These are phyloP conservation scores for Drosophila histrio DNA, from an alignment of 2,888 invertebrate genomes.

Conservation along the genomic window DNA sequence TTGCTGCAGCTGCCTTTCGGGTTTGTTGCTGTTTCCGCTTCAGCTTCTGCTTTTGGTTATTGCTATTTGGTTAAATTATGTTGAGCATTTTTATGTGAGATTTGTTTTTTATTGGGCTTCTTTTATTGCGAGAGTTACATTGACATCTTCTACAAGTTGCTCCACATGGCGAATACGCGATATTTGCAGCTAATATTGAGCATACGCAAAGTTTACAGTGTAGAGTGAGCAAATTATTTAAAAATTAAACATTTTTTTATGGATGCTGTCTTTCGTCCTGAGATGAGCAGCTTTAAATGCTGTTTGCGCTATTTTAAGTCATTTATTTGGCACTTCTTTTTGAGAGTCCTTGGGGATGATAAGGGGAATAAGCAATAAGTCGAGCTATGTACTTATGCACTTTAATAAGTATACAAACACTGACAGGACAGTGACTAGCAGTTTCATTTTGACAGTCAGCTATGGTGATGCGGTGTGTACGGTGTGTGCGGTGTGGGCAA, in stretches of 20 bases:
- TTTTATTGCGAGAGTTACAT: slow-evolving; percentile 44
- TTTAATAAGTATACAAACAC: slow-evolving; percentile 6
- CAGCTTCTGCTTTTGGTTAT: slow-evolving; percentile 46
- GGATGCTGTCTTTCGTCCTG: neutral
- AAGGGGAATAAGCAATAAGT: slow-evolving; percentile 13
- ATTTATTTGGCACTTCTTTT: neutral
- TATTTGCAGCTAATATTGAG: neutral
- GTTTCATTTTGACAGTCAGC: slow-evolving; percentile 1
- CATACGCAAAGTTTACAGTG: neutral
- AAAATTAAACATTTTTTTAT: neutral
- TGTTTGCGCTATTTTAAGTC: neutral
- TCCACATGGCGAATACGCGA: neutral
- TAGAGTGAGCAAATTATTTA: neutral
- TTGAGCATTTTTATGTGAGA: slow-evolving; percentile 75
- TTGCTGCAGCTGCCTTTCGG: slow-evolving; percentile 20
- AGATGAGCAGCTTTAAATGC: neutral
- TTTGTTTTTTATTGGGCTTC: slow-evolving; percentile 69
- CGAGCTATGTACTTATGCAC: slow-evolving; percentile 1
- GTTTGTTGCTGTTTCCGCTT: neutral
- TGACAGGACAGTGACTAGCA: slow-evolving; percentile 18
- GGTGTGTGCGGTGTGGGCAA: slow-evolving; percentile 1
- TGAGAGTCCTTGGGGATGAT: neutral
- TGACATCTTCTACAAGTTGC: slow-evolving; percentile 1
- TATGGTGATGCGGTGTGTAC: neutral
- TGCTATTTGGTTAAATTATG: slow-evolving; percentile 77